A percentile compares a stretch with the other conserved stretches of the same genome.
Evolutionary conservation across 2,113 vertebrate species (phyloP).

Genomic region (Pachycephala philippinensis): DNA sequence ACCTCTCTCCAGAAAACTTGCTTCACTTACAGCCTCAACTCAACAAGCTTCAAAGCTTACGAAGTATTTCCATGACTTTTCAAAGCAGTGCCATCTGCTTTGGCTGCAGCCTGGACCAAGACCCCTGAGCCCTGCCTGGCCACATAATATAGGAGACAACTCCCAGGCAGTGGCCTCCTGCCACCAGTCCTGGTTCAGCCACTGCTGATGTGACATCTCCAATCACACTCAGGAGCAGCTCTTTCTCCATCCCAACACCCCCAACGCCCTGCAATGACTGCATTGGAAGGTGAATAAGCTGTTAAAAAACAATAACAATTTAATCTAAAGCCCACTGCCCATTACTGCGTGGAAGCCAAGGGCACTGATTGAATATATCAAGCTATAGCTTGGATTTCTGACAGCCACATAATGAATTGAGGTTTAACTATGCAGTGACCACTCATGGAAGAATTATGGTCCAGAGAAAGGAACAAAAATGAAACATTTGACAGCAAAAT

Average conservation of each 20-base stretch:
- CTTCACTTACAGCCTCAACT: neutral
- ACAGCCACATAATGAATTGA: neutral
- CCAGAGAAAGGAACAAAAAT: neutral
- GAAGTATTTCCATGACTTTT: neutral
- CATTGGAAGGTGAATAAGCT: neutral
- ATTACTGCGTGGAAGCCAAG: neutral
- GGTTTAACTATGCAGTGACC: neutral
- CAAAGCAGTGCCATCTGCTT: neutral
- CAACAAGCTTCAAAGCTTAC: neutral
- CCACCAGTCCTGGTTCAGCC: neutral
- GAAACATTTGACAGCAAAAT: neutral
- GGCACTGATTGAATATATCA: neutral
- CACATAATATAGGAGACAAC: rapidly evolving
- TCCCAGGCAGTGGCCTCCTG: neutral
- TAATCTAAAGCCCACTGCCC: neutral
- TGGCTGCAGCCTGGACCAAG: neutral
- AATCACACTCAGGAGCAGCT: rapidly evolving
- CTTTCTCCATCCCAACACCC: neutral
- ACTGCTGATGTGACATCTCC: neutral
- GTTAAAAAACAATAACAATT: neutral
- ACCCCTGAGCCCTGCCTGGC: neutral
- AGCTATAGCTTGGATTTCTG: neutral
- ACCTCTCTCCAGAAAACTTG: neutral
- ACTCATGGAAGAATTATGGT: neutral
- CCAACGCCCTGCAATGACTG: neutral